These are phyloP conservation scores for Leucoraja erinaceus DNA, from an alignment of 2,113 vertebrate genomes.

Conservation along the genomic window DNA sequence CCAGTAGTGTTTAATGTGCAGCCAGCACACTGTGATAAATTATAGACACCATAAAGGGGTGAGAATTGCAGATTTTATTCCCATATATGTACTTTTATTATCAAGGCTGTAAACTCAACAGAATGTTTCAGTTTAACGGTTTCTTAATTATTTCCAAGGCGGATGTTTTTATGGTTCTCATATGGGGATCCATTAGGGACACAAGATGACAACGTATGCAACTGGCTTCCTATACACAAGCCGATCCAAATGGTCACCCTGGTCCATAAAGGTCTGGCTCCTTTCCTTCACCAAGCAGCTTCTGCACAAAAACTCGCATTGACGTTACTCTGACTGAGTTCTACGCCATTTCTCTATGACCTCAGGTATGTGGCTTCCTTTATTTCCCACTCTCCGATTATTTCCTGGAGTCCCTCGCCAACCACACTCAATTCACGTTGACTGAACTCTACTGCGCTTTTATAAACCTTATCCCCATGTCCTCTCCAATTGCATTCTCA, in stretches of 20 bases:
- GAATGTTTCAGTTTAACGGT: background rate
- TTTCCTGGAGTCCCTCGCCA: background rate
- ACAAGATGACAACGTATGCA: background rate
- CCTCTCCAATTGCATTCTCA: no score
- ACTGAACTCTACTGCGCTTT: background rate
- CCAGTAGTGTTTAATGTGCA: no score
- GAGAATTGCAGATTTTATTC: background rate
- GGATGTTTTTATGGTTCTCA: background rate
- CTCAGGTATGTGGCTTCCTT: background rate
- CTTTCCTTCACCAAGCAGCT: background rate
- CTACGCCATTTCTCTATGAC: background rate
- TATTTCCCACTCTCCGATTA: background rate
- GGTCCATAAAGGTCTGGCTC: background rate
- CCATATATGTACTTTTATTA: background rate
- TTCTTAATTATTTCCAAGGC: background rate
- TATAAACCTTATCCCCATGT: no score
- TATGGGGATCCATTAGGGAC: no score
- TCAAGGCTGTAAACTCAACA: background rate
- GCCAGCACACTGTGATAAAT: background rate
- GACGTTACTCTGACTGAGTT: background rate
- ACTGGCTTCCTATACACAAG: background rate
- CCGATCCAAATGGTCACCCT: background rate
- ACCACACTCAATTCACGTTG: background rate
- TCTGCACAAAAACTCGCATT: background rate
- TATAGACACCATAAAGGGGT: background rate